Base-by-base conservation (phyloP, 35 echinoderm and acorn worm species). In the Apostichopus californicus region DNA sequence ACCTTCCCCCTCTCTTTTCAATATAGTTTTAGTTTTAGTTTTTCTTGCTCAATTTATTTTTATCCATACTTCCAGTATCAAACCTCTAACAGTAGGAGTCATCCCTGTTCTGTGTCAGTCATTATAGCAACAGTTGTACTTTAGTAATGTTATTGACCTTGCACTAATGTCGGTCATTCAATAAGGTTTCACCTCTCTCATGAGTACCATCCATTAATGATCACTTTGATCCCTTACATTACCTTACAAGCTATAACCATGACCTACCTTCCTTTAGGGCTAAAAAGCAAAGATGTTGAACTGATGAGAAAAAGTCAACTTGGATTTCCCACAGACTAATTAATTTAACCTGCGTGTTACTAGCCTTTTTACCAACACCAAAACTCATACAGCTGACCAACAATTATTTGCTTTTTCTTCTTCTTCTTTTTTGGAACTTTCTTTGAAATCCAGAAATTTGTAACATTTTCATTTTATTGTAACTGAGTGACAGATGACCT, bases 401-500 rank as follows among this genome's bases (percentile, higher is more conserved):
- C 34, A 46, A 46, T 46, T 75, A 20, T n/a, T n/a, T 75, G 14
- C 21, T 75, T 75, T 75, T 75, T 18, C n/a, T 24, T 5, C 11
- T 75, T 73, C 70, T 23, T 75, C 7, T 75, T 68, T 68, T 68
- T 10, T 18, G 11, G 18, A 68, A 68, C 64, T 18, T 17, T 18
- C 64, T 0, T 4, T 68, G 11, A 5, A 68, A 75, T 75, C 71
- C 71, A 75, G 14, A 75, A 34, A 75, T 75, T 75, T 75, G 71
- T n/a, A 75, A 75, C 71, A 75, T 18, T 75, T 75, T 75, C 5
- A 18, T 75, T 22, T 75, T 75, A 7, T 75, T 75, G 71, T 21
- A 18, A 75, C 17, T 75, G 71, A 75, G 71, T 75, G 71, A 75
- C 71, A 75, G 71, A 75, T 75, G 71, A 75, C 71, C 71, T 75